phyloP scores from a whole-genome alignment of 2,797 vertebrate species.

The Arrhamphus sclerolepis region DNA sequence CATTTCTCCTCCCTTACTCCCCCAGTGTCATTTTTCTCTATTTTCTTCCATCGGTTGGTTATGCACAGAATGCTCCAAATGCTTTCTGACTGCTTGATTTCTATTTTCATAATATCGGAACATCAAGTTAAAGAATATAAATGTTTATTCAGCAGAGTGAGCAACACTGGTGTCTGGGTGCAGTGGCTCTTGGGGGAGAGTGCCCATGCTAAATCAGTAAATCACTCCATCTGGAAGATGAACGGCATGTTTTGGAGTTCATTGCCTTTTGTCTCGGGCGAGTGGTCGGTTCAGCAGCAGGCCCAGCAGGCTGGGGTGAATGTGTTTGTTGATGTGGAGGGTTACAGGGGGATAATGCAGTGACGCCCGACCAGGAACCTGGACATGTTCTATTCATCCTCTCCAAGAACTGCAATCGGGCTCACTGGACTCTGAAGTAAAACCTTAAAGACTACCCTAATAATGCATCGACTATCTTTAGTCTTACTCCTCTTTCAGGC shows the following conservation, averaged over 20 bases:
- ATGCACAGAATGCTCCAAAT: slow-evolving; percentile 70
- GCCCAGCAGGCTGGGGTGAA: slow-evolving; percentile 62
- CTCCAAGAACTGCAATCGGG: slow-evolving; percentile 52
- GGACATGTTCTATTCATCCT: slow-evolving; percentile 45
- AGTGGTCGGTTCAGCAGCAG: slow-evolving; percentile 61
- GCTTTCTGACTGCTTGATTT: slow-evolving; percentile 74
- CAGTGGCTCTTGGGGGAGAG: slow-evolving; percentile 61
- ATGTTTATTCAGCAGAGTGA: slow-evolving; percentile 76
- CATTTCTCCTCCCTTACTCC: slow-evolving; percentile 68
- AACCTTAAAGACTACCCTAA: slow-evolving; percentile 13
- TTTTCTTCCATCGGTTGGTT: slow-evolving; percentile 68
- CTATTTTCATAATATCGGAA: slow-evolving; percentile 76
- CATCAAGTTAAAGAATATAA: slow-evolving; percentile 78
- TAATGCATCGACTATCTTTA: slow-evolving; percentile 11
- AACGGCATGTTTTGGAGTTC: slow-evolving; percentile 79
- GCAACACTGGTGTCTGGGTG: slow-evolving; percentile 47
- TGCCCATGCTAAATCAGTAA: slow-evolving; percentile 73
- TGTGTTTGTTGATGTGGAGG: slow-evolving; percentile 68
- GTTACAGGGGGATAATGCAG: slow-evolving; percentile 77
- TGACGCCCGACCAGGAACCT: slow-evolving; percentile 51
- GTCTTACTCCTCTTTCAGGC: slow-evolving; percentile 15
- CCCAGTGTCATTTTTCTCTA: slow-evolving; percentile 75
- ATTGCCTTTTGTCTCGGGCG: slow-evolving; percentile 77
- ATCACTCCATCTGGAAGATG: slow-evolving; percentile 81
- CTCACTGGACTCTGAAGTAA: slow-evolving; percentile 37